A percentile compares a stretch with the other conserved stretches of the same genome.
Evolutionary conservation across 2,113 vertebrate species (phyloP).

Genomic region (Acanthochromis polyacanthus): DNA sequence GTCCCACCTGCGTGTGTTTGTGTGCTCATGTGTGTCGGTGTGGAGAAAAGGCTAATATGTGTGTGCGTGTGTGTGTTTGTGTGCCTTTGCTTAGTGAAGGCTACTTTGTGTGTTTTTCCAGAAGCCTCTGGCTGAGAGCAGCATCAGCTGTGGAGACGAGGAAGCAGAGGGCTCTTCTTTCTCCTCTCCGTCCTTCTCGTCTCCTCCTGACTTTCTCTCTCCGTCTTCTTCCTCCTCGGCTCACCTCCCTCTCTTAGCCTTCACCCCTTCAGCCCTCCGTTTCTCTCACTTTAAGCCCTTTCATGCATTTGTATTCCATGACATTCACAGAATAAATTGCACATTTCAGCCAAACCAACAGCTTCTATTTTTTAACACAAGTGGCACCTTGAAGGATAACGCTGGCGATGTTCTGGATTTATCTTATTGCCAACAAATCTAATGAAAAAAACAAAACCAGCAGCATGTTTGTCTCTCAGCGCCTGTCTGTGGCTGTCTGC

Average conservation of each 20-base stretch:
- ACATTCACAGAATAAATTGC: constrained; percentile 15
- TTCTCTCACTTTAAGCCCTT: constrained; percentile 19
- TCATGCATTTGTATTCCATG: constrained; percentile 9
- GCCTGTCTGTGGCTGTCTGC: neutral
- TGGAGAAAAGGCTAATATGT: constrained; percentile 42
- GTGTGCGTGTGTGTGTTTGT: constrained; percentile 35
- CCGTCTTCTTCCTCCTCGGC: constrained; percentile 13
- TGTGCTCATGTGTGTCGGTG: constrained; percentile 58
- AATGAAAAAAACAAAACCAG: neutral
- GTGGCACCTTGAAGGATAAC: neutral
- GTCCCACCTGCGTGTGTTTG: constrained; percentile 75
- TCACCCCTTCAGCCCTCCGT: neutral
- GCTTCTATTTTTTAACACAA: constrained; percentile 7
- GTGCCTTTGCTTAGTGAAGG: constrained; percentile 22
- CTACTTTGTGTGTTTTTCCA: constrained; percentile 53
- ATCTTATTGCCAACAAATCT: constrained; percentile 2
- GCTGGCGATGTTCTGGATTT: constrained; percentile 10
- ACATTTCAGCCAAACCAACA: constrained; percentile 15
- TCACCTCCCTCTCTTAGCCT: neutral
- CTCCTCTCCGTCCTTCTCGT: constrained; percentile 30
- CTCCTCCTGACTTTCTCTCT: constrained; percentile 18
- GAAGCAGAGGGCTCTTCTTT: constrained; percentile 29
- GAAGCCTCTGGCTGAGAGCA: constrained; percentile 66
- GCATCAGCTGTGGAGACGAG: constrained; percentile 65
- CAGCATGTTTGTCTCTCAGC: neutral